Evolutionary conservation across 1,140 invertebrate genomes (phyloP).

Genomic region (Chymomyza costata): DNA sequence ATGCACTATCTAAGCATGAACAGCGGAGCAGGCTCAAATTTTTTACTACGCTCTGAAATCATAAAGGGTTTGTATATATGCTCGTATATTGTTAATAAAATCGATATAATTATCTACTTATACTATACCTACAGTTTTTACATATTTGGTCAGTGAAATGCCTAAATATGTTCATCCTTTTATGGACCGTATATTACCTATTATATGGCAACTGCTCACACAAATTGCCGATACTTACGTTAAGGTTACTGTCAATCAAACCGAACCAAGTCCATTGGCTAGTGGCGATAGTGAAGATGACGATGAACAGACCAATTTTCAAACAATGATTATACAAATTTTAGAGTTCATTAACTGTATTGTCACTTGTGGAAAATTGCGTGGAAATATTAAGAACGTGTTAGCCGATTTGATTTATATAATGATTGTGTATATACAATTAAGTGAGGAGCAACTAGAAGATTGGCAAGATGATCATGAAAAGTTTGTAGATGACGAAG

Average conservation of each 20-base stretch:
- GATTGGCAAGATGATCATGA: constrained; percentile 84
- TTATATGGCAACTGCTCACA: constrained; percentile 84
- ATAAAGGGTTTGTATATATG: constrained; percentile 78
- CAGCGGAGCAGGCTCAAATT: constrained; percentile 80
- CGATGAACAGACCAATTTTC: constrained; percentile 84
- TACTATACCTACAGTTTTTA: constrained; percentile 75
- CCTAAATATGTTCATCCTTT: constrained; percentile 82
- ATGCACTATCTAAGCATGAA: constrained; percentile 80
- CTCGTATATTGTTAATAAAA: not conserved
- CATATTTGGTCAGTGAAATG: constrained; percentile 80
- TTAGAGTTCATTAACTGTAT: constrained; percentile 84
- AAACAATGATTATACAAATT: constrained; percentile 84
- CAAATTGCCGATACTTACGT: constrained; percentile 79
- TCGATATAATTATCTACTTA: not conserved
- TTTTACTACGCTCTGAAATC: constrained; percentile 84
- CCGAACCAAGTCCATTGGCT: constrained; percentile 53
- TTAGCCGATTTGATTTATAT: constrained; percentile 85
- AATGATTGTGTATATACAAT: constrained; percentile 81
- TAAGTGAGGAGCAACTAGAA: constrained; percentile 85
- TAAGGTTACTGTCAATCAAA: constrained; percentile 69
- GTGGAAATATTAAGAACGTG: constrained; percentile 80
- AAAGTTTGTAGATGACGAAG: constrained; percentile 87
- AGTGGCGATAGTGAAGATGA: constrained; percentile 59
- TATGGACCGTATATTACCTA: constrained; percentile 81
- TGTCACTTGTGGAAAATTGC: constrained; percentile 80